These are phyloP conservation scores for Paramuricea clavata DNA, from an alignment of 92 coral and sea anemone species.

Conservation along the genomic window DNA sequence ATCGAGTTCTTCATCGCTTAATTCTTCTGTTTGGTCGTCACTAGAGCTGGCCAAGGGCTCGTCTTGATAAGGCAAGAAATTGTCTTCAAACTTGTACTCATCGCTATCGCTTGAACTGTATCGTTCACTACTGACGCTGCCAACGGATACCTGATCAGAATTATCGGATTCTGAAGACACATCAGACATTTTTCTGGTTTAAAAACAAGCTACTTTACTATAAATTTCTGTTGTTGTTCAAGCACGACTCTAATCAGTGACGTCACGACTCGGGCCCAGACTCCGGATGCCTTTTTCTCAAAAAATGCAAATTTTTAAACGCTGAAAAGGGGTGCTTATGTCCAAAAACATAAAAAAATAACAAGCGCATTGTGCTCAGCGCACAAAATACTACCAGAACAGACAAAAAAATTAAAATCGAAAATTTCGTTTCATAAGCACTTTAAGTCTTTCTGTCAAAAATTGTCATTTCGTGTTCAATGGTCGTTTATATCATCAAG, in stretches of 20 bases:
- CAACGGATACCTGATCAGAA: constrained; percentile 15
- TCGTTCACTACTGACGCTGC: constrained; percentile 26
- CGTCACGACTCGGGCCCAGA: constrained; percentile 19
- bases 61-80: not conserved
- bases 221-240: not conserved
- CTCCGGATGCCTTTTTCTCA: not conserved
- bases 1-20: constrained; percentile 13
- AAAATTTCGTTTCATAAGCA: too few species aligned
- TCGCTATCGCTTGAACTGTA: constrained; percentile 2
- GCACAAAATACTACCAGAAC: too few species aligned
- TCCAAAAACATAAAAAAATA: not conserved
- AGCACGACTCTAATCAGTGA: constrained; percentile 15
- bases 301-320: constrained; percentile 1
- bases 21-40: not conserved
- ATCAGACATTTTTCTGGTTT: constrained; percentile 13
- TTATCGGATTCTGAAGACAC: constrained; percentile 9
- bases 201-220: not conserved
- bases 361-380: not conserved
- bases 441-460: too few species aligned
- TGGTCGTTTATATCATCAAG: too few species aligned
- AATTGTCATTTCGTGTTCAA: too few species aligned
- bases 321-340: not conserved
- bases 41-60: constrained; percentile 17
- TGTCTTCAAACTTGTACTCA: not conserved
- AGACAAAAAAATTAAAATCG: too few species aligned